Evolutionary conservation across 2,888 invertebrate species (phyloP).

Genomic region (Drosophila ezoana): DNA sequence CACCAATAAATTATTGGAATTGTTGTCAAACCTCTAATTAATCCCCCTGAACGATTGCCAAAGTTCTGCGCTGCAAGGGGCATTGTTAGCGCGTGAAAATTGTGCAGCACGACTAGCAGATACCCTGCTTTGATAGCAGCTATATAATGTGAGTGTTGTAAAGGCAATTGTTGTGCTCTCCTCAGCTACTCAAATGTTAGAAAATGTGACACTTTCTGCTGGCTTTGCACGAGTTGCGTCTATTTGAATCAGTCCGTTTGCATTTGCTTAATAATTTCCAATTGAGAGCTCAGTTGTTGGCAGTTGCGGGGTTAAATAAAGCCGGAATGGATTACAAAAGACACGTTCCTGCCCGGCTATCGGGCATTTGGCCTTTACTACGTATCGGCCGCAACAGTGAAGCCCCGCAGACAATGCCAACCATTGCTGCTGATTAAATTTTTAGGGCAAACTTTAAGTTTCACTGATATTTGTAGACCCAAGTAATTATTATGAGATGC

Average conservation of each 20-base stretch:
- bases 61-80: slow-evolving; percentile 26
- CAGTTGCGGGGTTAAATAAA: slow-evolving; percentile 50
- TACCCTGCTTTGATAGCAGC: not conserved
- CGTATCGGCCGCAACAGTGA: slow-evolving; percentile 4
- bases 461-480: slow-evolving; percentile 1
- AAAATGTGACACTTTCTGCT: no score
- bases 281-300: slow-evolving; percentile 33
- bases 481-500: slow-evolving; percentile 26
- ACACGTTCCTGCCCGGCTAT: slow-evolving; percentile 54
- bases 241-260: slow-evolving; percentile 41
- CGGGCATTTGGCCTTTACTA: slow-evolving; percentile 9
- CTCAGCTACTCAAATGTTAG: no score
- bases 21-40: slow-evolving; percentile 30
- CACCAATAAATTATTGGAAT: slow-evolving; percentile 32
- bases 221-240: slow-evolving; percentile 35
- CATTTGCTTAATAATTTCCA: slow-evolving; percentile 56
- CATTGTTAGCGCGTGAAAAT: not conserved
- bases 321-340: slow-evolving; percentile 62
- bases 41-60: slow-evolving; percentile 2
- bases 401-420: slow-evolving; percentile 4
- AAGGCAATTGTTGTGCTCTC: no score
- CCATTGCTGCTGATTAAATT: slow-evolving; percentile 19
- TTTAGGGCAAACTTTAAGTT: slow-evolving; percentile 42
- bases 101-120: not conserved
- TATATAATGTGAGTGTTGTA: not conserved